Conservation (phyloP, 2,113 vertebrate species). For the Hippocampus abdominalis region DNA sequence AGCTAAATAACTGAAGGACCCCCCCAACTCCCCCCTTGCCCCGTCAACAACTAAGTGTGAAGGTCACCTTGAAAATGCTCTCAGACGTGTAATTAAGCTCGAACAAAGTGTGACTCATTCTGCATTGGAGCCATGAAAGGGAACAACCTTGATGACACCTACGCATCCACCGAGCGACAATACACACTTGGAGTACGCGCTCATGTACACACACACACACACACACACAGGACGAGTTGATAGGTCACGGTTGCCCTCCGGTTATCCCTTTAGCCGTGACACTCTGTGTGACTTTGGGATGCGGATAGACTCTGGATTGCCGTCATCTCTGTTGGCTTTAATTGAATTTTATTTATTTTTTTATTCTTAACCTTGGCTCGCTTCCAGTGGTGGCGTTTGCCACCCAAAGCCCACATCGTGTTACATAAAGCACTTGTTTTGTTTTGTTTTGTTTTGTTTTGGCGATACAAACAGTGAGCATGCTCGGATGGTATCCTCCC, state of each 20-base stretch:
- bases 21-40: too few relatives aligned
- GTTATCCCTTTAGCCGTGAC: conserved; percentile 17
- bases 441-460: neutral
- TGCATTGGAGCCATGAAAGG: conserved; percentile 23
- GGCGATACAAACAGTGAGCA: conserved; percentile 42
- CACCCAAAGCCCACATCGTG: conserved; percentile 29
- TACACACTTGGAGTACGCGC: conserved; percentile 6
- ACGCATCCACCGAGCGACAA: conserved; percentile 3
- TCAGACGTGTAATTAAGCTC: conserved; percentile 29
- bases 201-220: conserved; percentile 8
- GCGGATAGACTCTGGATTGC: conserved; percentile 18
- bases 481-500: conserved; percentile 42
- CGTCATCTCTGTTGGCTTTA: conserved; percentile 25
- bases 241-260: conserved; percentile 14
- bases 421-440: conserved; percentile 16
- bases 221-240: conserved; percentile 1
- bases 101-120: conserved; percentile 46
- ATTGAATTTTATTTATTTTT: neutral
- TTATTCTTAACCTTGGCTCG: neutral
- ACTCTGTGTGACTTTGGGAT: conserved; percentile 36
- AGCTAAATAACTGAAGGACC: neutral
- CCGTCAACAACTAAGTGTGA: conserved; percentile 4
- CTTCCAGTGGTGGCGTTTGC: conserved; percentile 22
- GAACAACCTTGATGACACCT: conserved; percentile 22
- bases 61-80: conserved; percentile 32